These are phyloP conservation scores for Acanthosepion pharaonis DNA, from an alignment of 2,888 invertebrate species.

Conservation along the genomic window DNA sequence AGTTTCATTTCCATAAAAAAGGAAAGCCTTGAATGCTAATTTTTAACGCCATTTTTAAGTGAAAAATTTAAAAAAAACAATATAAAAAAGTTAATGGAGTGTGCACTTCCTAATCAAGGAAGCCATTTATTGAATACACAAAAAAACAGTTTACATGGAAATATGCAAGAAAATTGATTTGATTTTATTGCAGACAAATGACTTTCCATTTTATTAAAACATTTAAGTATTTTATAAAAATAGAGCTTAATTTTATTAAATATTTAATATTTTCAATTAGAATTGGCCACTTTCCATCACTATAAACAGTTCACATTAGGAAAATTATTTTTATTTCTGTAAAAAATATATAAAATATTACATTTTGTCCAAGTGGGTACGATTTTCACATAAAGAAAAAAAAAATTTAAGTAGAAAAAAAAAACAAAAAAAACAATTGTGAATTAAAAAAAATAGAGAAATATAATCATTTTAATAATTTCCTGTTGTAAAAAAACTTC, in stretches of 20 bases:
- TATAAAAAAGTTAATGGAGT: constrained; percentile 6
- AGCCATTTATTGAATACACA: constrained; percentile 15
- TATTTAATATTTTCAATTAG: background rate
- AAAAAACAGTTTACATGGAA: constrained; percentile 3
- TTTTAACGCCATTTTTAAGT: background rate
- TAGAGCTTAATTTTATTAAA: background rate
- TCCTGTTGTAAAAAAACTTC: background rate
- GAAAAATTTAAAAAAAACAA: constrained; percentile 33
- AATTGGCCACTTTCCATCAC: background rate
- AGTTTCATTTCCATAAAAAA: background rate
- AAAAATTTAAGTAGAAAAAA: background rate
- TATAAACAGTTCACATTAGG: background rate
- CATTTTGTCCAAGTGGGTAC: background rate
- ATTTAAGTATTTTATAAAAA: background rate
- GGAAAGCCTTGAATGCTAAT: background rate
- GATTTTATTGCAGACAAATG: too few species aligned
- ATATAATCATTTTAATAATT: constrained; percentile 6
- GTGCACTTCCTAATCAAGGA: constrained; percentile 20
- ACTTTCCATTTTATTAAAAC: constrained; percentile 25
- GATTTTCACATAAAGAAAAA: constrained; percentile 1
- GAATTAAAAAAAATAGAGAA: background rate
- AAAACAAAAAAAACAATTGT: background rate
- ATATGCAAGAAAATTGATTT: background rate
- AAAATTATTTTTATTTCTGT: background rate
- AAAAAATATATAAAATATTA: constrained; percentile 2